Evolutionary conservation across 2,113 vertebrate species (phyloP).

Genomic region (Taxidea taxus): DNA sequence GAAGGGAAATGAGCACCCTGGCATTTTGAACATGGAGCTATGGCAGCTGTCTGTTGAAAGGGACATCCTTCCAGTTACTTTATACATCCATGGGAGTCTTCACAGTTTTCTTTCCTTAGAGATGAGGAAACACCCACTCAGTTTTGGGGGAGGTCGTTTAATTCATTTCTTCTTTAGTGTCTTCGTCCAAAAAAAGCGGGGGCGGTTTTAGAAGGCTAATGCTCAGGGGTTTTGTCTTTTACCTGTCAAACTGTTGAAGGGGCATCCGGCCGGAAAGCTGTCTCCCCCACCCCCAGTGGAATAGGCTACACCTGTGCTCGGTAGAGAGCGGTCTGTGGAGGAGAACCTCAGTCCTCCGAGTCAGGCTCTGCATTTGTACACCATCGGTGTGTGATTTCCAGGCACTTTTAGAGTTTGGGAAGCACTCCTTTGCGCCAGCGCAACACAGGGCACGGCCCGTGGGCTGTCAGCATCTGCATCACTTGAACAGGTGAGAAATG

Average conservation of each 20-base stretch:
- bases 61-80: neutral
- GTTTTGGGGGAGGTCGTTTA: neutral
- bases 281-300: fast-evolving
- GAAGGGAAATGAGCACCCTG: neutral
- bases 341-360: neutral
- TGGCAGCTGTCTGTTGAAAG: neutral
- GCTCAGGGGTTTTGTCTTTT: neutral
- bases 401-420: neutral
- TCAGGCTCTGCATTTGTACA: fast-evolving
- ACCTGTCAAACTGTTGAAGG: neutral
- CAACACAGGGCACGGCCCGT: fast-evolving
- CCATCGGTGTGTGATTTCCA: neutral
- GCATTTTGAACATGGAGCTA: neutral
- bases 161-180: neutral
- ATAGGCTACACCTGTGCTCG: neutral
- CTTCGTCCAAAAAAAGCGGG: neutral
- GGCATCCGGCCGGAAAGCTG: neutral
- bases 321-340: neutral
- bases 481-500: neutral
- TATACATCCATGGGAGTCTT: neutral
- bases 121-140: neutral
- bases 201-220: neutral
- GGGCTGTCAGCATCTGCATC: neutral
- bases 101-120: neutral
- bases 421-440: neutral